Evolutionary conservation across 2,797 vertebrate genomes (phyloP), one percentile per base, ranked within the genome.

Genomic region (Betta splendens): DNA sequence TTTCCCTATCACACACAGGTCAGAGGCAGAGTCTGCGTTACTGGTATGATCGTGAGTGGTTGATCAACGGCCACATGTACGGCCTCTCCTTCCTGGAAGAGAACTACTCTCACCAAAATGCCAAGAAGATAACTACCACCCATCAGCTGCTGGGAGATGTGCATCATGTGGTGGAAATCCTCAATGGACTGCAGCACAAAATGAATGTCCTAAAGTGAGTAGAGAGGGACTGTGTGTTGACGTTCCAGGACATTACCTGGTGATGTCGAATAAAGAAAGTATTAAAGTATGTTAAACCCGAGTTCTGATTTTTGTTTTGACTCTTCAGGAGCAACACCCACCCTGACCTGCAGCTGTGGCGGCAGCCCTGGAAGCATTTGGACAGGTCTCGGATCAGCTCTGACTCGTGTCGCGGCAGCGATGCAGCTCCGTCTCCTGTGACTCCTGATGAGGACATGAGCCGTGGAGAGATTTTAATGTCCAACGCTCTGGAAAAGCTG

Each of bases 81-180:
- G 96, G 96, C 68, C 89, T 98, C 61, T 92, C 95, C 1, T 98
- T 97, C 87, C 85, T 98, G 86, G 94, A 94, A 73, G 94, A 98
- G 72, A 98, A 98, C 81, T 98, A 98, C 75, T 98, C 96, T 9
- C 95, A 96, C 79, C 96, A 97, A 85, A 98, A 98, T 17, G 93
- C 93, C 77, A 96, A 95, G 89, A 98, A 98, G 90, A 98, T 98
- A 25, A 93, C 95, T 57, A 94, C 96, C 69, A 98, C 96, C 21
- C 97, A 98, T 78, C 96, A 98, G 67, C 94, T 98, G 56, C 93
- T 98, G 28, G 97, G 96, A 1, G 97, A 98, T 16, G 94, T 98
- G 9, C 96, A 98, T 77, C 93, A 92, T 26, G 94, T 98, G 64
- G 92, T 96, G 1, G 94, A 98, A 73, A 91, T 98, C 59, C 93